Evolutionary conservation across 1,140 invertebrate species (phyloP), one percentile per base, ranked within the genome.

Genomic region (Heliconius himera): DNA sequence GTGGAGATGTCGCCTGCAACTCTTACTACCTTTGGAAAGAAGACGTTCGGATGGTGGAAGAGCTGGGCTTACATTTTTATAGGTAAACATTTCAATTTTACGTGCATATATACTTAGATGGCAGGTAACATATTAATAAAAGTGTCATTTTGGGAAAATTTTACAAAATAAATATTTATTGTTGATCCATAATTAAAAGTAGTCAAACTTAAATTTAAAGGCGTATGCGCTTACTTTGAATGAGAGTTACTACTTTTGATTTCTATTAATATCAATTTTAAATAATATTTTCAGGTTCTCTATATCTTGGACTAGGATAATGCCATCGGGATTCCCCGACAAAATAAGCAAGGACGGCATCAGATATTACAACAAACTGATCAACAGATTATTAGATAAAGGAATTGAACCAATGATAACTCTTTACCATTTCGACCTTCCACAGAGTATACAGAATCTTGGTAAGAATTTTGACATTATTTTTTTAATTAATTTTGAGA

Each of bases 351-450:
- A 86, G 46, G 87, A 88, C 26, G 89, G 85, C 72, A 78, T 70
- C 41, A 74, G 56, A 3, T 90, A 88, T 74, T 90, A 89, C 89
- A 95, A 95, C 78, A 89, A 95, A 26, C 83, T 97, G 3, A 95
- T 96, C 20, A 84, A 96, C 76, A 94, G 91, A 41, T 85, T 96
- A 0, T 71, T 95, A 1, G 88, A 83, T 36, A 91, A 94, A 46
- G 91, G 90, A 5, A 96, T 97, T 26, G 85, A 94, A 73, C 96
- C 96, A 6, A 87, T 96, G 81, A 95, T 91, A 6, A 94, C 91
- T 22, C 60, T 66, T 29, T 66, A 66, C 13, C 60, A 66, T 26
- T 66, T 66, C 60, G 60, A 66, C 18, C 60, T 66, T 66, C 60
- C 60, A 66, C 60, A 66, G 60, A 66, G 60, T 29, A 29, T 66